Base-by-base conservation (phyloP, 2,113 vertebrate genomes). In the Oryzias celebensis region DNA sequence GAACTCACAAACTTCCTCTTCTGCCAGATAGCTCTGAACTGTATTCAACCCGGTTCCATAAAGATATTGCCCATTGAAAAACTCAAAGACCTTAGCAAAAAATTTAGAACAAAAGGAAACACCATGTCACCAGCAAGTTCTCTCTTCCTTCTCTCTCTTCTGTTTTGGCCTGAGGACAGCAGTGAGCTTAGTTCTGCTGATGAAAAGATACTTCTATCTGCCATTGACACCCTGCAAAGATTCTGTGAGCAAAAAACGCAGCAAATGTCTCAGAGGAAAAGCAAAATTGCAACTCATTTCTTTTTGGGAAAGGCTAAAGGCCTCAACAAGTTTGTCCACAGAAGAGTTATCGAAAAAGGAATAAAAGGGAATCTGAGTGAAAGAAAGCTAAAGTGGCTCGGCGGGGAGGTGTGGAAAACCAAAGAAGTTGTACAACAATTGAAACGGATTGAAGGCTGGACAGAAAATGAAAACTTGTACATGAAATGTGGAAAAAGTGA, bases 151-250 rank as follows among this genome's bases (percentile, higher is more conserved):
- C 86, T 90, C 23, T 84, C 80, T 1, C 75, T 92, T 36, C 59
- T 93, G 7, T 89, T 90, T 70, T 93, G 92, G 92, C 91, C 91
- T 18, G 91, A 93, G 5, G 45, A 52, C 24, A 80, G 90, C 43
- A 0, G 60, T 16, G 52, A 60, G 4, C 63, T 75, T 7, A 83
- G 66, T 28, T 46, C 43, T 18, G 14, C 77, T 0, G 31, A 88
- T 42, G 65, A 79, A 0, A 41, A 75, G 14, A 88, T 88, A 42
- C 78, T 93, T 10, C 79, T 52, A 44, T 64, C 58, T 7, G 91
- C 92, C 5, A 86, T 92, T 2, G 69, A 83, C 65, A 76, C 65
- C 0, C 51, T 91, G 62, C 88, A 90, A 0, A 82, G 46, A 31
- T 58, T 87, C 0, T 80, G 64, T 6, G 75, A 88, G 58, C 71